These are phyloP conservation scores for Octodon degus DNA, from an alignment of 2,113 vertebrate species.

Conservation along the genomic window DNA sequence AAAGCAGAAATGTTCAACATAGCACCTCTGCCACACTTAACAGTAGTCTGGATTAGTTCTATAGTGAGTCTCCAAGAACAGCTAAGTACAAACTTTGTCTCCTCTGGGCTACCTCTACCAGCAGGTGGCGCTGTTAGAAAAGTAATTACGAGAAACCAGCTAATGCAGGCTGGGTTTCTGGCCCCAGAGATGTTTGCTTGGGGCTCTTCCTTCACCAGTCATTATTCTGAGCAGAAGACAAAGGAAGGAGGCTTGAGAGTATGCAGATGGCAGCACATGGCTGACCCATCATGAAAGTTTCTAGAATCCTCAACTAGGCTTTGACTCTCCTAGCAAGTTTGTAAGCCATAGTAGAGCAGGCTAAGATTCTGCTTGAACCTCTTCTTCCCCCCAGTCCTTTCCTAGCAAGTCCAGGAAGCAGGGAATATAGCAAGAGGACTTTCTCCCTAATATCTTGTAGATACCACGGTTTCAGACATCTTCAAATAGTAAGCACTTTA, in stretches of 20 bases:
- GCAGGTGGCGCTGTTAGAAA: constrained; percentile 71
- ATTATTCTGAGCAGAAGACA: accelerated
- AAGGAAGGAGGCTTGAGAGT: too few species aligned
- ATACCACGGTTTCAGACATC: background rate
- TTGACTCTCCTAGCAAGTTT: background rate
- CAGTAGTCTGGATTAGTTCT: background rate
- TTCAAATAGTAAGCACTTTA: background rate
- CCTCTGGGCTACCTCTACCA: constrained; percentile 13
- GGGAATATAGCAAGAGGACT: too few species aligned
- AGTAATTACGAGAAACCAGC: background rate
- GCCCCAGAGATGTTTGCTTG: too few species aligned
- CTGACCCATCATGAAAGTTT: background rate
- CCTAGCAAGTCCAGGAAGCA: background rate
- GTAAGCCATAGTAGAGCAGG: background rate
- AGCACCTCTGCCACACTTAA: background rate
- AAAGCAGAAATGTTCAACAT: background rate
- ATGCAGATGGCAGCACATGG: accelerated
- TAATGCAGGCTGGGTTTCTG: too few species aligned
- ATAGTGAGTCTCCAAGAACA: background rate
- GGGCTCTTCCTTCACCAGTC: background rate
- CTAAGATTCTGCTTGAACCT: background rate
- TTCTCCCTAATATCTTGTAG: background rate
- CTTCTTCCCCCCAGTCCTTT: background rate
- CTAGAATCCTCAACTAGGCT: too few species aligned
- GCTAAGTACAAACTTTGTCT: background rate